phyloP scores from a whole-genome alignment of 1,140 invertebrate genomes.

The Aphelinus certus region DNA sequence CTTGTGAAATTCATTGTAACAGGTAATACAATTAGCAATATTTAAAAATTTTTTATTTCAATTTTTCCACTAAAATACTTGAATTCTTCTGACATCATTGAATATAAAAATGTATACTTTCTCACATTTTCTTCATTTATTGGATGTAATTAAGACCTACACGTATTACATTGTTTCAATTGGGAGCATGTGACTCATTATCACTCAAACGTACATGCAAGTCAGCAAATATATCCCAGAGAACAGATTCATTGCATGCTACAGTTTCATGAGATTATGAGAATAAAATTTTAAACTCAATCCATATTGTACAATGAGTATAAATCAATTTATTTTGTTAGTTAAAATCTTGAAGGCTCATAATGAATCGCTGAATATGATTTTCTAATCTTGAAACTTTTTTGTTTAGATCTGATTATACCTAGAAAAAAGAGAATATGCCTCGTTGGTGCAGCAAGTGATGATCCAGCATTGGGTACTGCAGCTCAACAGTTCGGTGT shows the following conservation, averaged over 20 bases:
- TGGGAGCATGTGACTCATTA: slow-evolving; percentile 6
- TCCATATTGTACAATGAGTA: neutral
- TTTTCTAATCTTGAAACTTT: neutral
- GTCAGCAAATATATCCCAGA: neutral
- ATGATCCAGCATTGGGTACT: slow-evolving; percentile 66
- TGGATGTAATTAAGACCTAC: neutral
- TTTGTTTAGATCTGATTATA: slow-evolving; percentile 53
- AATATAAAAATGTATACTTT: slow-evolving; percentile 8
- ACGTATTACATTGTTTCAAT: slow-evolving; percentile 9
- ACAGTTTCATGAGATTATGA: neutral
- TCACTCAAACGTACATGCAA: neutral
- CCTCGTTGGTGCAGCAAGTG: slow-evolving; percentile 67
- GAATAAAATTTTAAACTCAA: neutral
- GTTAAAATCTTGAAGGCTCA: too few species aligned
- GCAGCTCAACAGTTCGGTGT: slow-evolving; percentile 73
- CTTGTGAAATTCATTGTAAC: slow-evolving; percentile 13
- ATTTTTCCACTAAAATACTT: neutral
- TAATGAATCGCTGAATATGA: neutral
- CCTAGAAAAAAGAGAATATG: slow-evolving; percentile 71
- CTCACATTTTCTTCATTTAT: slow-evolving; percentile 13
- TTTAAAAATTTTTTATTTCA: slow-evolving; percentile 1
- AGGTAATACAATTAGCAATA: slow-evolving; percentile 20
- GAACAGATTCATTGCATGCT: too few species aligned
- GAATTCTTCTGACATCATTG: neutral
- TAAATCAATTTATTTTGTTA: neutral